Evolutionary conservation across 2,888 invertebrate genomes (phyloP).

Genomic region (Pegoplata infirma): DNA sequence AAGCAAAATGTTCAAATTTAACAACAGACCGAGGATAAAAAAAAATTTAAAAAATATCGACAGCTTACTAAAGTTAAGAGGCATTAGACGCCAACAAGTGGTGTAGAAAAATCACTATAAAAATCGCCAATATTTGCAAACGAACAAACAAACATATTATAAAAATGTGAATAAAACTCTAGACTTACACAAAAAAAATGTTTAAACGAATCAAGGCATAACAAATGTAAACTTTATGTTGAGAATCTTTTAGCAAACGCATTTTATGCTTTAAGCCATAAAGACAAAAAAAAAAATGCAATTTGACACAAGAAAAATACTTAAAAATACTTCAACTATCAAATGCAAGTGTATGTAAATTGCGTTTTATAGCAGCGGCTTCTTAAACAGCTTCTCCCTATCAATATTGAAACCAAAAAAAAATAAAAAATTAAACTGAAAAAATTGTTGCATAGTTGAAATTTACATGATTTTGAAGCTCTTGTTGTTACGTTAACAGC

Average conservation of each 20-base stretch:
- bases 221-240: conserved; percentile 43
- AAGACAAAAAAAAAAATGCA: conserved; percentile 5
- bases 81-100: conserved; percentile 59
- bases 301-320: conserved; percentile 25
- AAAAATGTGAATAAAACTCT: not conserved
- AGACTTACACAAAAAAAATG: not conserved
- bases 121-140: conserved; percentile 27
- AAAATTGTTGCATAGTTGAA: conserved; percentile 33
- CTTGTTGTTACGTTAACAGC: conserved; percentile 48
- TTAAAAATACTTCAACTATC: conserved; percentile 36
- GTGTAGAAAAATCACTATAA: conserved; percentile 45
- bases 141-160: not conserved
- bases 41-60: conserved; percentile 41
- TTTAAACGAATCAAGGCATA: conserved; percentile 6
- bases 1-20: conserved; percentile 42
- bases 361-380: conserved; percentile 46
- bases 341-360: conserved; percentile 46
- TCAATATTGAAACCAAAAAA: too few relatives aligned
- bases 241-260: conserved; percentile 52
- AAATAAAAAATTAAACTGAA: conserved; percentile 4
- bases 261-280: conserved; percentile 17
- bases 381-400: conserved; percentile 32
- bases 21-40: conserved; percentile 30
- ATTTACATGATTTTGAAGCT: conserved; percentile 58
- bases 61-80: conserved; percentile 45